These are phyloP conservation scores for Drosophila orosa DNA, from an alignment of 1,140 invertebrate genomes.

Conservation along the genomic window DNA sequence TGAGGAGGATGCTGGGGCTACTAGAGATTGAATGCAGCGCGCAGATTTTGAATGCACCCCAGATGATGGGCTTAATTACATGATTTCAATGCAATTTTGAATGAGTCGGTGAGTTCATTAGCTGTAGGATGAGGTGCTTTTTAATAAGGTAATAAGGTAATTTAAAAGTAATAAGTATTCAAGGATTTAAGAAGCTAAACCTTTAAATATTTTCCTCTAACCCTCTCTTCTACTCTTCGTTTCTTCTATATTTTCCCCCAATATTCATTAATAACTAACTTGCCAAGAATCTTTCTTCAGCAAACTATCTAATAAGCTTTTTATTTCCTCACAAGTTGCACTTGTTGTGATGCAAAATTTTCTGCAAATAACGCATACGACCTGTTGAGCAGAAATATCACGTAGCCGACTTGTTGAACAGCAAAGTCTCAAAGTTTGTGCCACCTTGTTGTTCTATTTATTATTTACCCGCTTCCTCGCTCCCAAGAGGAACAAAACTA, in stretches of 20 bases:
- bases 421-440: neutral
- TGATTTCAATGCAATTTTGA: slow-evolving; percentile 46
- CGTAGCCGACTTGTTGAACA: slow-evolving; percentile 19
- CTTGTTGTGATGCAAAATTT: neutral
- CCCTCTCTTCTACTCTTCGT: too few relatives aligned
- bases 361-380: slow-evolving; percentile 23
- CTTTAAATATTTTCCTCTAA: too few relatives aligned
- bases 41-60: slow-evolving; percentile 19
- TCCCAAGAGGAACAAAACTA: neutral
- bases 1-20: slow-evolving; percentile 5
- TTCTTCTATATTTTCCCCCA: too few relatives aligned
- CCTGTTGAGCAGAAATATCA: slow-evolving; percentile 23
- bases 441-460: neutral
- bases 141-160: too few relatives aligned
- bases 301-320: neutral
- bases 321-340: neutral
- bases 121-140: neutral
- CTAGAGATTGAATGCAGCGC: slow-evolving; percentile 22
- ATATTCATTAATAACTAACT: neutral
- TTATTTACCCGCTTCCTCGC: neutral
- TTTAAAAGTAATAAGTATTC: too few relatives aligned
- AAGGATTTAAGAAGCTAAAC: neutral
- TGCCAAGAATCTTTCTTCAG: too few relatives aligned
- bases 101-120: slow-evolving; percentile 41
- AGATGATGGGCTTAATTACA: slow-evolving; percentile 35